These are phyloP conservation scores for Tyria jacobaeae DNA, from an alignment of 2,888 invertebrate genomes.

Conservation along the genomic window DNA sequence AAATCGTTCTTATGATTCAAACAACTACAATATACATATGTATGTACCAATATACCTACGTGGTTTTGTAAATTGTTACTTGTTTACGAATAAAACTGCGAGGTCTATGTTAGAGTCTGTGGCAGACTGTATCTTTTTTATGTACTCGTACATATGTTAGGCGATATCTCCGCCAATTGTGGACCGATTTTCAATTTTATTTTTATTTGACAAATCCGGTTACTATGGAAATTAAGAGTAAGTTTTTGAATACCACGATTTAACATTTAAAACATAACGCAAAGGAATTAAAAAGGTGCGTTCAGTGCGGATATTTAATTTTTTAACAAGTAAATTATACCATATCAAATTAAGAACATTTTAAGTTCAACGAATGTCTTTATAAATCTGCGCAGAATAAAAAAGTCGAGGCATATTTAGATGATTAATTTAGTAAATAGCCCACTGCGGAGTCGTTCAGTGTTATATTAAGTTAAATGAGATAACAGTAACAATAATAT, in stretches of 20 bases:
- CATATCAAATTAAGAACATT: neutral
- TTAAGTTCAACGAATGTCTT: neutral
- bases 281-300: neutral
- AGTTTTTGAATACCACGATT: no score
- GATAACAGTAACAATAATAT: conserved; percentile 14
- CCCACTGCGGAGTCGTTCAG: conserved; percentile 31
- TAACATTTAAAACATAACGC: no score
- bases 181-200: no score
- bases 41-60: neutral
- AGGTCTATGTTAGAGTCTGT: no score
- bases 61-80: no score
- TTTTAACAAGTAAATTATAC: no score
- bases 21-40: neutral
- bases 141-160: no score
- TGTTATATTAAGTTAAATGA: conserved; percentile 33
- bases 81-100: no score
- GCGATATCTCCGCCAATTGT: no score
- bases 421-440: conserved; percentile 41
- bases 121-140: no score
- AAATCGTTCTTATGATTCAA: neutral
- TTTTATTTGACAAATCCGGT: no score
- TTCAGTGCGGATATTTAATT: neutral
- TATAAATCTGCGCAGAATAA: conserved; percentile 27
- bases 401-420: conserved; percentile 23
- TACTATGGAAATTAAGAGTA: no score